Evolutionary conservation across 2,113 vertebrate species (phyloP).

Genomic region (Otocyon megalotis): DNA sequence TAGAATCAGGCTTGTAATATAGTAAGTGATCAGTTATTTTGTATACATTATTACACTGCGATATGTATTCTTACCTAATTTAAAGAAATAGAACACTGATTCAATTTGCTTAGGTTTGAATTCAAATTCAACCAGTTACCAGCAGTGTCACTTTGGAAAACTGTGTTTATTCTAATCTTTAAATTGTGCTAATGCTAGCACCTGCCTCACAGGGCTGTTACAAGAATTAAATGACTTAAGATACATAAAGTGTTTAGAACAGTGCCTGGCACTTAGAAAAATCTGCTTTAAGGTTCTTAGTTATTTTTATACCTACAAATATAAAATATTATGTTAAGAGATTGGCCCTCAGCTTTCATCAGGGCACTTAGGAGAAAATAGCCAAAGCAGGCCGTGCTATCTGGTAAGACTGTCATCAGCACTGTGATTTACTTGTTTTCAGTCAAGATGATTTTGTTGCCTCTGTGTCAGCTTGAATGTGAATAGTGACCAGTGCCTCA

Average conservation of each 20-base stretch:
- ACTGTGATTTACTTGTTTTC: background rate
- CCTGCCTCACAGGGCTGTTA: background rate
- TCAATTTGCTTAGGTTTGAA: background rate
- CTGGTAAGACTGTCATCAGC: background rate
- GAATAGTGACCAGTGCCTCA: background rate
- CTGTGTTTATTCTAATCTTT: background rate
- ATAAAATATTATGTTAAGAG: background rate
- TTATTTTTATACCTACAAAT: background rate
- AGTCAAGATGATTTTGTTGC: background rate
- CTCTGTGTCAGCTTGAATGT: background rate
- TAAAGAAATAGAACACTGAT: background rate
- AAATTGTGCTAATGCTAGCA: background rate
- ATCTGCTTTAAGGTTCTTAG: background rate
- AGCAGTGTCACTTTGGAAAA: background rate
- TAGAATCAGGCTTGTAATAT: background rate
- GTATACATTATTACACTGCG: background rate
- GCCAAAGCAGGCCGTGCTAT: accelerated
- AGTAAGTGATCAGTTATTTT: background rate
- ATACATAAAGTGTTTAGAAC: background rate
- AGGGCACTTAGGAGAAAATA: background rate
- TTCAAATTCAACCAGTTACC: background rate
- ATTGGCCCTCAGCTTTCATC: background rate
- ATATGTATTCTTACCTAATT: conserved; percentile 18
- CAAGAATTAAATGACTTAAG: background rate
- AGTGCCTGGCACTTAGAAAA: background rate